These are phyloP conservation scores for Fringilla coelebs DNA, from an alignment of 2,797 vertebrate genomes.

Conservation along the genomic window DNA sequence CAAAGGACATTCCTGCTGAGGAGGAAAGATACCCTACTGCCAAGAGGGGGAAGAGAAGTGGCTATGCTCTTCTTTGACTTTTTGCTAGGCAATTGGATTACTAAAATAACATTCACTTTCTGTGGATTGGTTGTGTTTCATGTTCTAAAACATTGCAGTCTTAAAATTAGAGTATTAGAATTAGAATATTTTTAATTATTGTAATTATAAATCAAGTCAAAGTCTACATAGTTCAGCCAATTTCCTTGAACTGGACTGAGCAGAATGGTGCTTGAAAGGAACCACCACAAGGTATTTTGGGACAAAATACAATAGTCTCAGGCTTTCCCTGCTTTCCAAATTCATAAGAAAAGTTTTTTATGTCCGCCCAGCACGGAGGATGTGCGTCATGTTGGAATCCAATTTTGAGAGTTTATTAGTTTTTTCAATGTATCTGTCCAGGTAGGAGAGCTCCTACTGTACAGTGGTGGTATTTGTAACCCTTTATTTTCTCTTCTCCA, in stretches of 20 bases:
- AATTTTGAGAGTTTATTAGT: neutral
- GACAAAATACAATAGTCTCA: neutral
- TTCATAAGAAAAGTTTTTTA: neutral
- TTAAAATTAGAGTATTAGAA: neutral
- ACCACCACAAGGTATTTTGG: neutral
- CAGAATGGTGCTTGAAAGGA: neutral
- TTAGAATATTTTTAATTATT: neutral
- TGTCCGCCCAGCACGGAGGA: neutral
- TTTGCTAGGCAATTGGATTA: neutral
- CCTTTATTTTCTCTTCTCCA: neutral
- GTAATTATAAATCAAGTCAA: neutral
- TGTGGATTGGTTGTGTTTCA: neutral
- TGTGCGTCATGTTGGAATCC: neutral
- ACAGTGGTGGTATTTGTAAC: neutral
- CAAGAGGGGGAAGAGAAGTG: neutral
- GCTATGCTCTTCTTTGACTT: neutral
- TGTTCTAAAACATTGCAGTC: neutral
- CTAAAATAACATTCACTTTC: neutral
- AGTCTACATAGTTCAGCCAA: neutral
- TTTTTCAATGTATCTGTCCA: neutral
- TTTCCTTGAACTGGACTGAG: neutral
- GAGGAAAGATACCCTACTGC: neutral
- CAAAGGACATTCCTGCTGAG: neutral
- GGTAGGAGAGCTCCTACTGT: neutral
- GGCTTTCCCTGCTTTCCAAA: neutral